These are phyloP conservation scores for Cynopterus sphinx DNA, from an alignment of 2,797 vertebrate genomes.

Conservation along the genomic window DNA sequence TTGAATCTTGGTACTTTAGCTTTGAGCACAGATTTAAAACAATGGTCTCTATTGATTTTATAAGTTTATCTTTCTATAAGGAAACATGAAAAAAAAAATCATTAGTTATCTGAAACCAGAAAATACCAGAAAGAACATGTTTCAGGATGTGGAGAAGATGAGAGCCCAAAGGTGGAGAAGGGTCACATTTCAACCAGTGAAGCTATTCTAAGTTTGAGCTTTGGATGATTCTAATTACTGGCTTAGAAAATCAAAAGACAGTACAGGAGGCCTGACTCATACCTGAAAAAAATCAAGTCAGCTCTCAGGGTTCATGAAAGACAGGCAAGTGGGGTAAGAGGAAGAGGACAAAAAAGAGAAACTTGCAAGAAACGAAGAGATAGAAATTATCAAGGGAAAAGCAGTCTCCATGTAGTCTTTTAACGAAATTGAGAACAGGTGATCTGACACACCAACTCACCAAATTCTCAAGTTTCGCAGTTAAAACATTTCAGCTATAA, in stretches of 20 bases:
- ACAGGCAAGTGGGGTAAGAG: not conserved
- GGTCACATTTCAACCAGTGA: not conserved
- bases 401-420: not conserved
- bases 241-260: not conserved
- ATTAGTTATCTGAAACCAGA: not conserved
- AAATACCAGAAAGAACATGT: not conserved
- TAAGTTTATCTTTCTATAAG: not conserved
- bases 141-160: not conserved
- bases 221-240: not conserved
- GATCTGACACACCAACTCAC: not conserved
- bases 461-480: not conserved
- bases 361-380: not conserved
- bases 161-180: not conserved
- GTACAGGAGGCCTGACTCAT: not conserved
- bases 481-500: not conserved
- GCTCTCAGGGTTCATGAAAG: not conserved
- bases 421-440: not conserved
- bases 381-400: not conserved
- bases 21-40: not conserved
- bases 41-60: not conserved
- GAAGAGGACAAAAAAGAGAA: not conserved
- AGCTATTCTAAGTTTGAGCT: not conserved
- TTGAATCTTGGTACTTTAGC: not conserved
- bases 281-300: not conserved
- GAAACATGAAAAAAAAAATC: constrained; percentile 18